Percentiles rank a stretch among this genome's conserved stretches.
phyloP scores from a whole-genome alignment of 2,888 invertebrate genomes.

The Dasypolia templi region DNA sequence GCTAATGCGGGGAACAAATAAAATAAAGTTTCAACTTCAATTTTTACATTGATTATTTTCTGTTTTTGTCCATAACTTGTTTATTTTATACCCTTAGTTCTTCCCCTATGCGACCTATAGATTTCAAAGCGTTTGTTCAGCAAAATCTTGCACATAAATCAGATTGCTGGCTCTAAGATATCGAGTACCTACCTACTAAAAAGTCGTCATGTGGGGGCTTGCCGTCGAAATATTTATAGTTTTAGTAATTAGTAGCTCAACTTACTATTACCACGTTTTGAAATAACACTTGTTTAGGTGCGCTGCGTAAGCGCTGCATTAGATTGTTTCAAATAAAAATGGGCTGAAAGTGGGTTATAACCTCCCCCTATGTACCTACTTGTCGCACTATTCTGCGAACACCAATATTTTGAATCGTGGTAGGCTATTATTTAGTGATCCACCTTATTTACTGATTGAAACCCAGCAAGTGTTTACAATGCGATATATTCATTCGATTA shows the following conservation, averaged over 20 bases:
- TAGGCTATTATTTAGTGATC: background rate
- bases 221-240: background rate
- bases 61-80: background rate
- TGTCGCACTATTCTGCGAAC: background rate
- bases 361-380: background rate
- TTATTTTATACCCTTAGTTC: background rate
- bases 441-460: background rate
- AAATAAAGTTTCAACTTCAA: too few relatives aligned
- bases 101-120: background rate
- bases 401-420: background rate
- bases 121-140: background rate
- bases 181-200: too few relatives aligned
- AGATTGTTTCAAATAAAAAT: too few relatives aligned
- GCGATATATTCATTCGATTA: background rate
- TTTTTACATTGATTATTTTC: too few relatives aligned
- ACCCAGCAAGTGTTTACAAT: background rate
- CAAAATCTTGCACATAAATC: background rate
- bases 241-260: background rate
- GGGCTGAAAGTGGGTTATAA: too few relatives aligned
- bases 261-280: background rate
- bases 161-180: background rate
- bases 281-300: background rate
- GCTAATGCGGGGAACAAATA: too few relatives aligned
- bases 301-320: background rate
- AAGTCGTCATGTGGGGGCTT: background rate